Evolutionary conservation across 2,888 invertebrate genomes (phyloP).

Genomic region (Drosophila aldrichi): DNA sequence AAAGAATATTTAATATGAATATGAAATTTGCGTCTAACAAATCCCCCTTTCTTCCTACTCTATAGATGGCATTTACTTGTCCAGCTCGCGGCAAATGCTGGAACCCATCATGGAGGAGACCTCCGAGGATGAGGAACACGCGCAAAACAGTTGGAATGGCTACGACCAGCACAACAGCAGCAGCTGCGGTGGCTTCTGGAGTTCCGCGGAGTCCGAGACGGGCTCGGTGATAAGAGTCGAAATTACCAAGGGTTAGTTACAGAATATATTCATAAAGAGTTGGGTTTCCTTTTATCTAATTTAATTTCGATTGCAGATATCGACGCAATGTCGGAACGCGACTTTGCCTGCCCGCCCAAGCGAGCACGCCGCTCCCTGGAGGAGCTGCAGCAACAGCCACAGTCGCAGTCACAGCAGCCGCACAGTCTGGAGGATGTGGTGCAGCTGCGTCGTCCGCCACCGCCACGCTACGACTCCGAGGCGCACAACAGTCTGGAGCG

Average conservation of each 20-base stretch:
- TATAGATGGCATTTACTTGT: slow-evolving; percentile 83
- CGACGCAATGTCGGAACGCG: slow-evolving; percentile 88
- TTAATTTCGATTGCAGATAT: slow-evolving; percentile 70
- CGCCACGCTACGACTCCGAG: slow-evolving; percentile 62
- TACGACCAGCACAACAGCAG: slow-evolving; percentile 66
- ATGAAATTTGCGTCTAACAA: neutral
- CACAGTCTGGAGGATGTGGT: slow-evolving; percentile 71
- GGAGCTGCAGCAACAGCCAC: slow-evolving; percentile 38
- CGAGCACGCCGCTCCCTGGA: slow-evolving; percentile 88
- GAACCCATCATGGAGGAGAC: slow-evolving; percentile 96
- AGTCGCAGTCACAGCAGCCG: slow-evolving; percentile 37
- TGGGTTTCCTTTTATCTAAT: no score
- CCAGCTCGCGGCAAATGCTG: slow-evolving; percentile 86
- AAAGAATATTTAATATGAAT: neutral
- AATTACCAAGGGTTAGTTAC: slow-evolving; percentile 83
- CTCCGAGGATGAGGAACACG: slow-evolving; percentile 89
- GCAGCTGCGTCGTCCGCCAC: slow-evolving; percentile 63
- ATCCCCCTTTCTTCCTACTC: neutral
- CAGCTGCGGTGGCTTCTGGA: slow-evolving; percentile 79
- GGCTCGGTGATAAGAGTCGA: slow-evolving; percentile 92
- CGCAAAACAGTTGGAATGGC: slow-evolving; percentile 82
- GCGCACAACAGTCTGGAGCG: slow-evolving; percentile 77
- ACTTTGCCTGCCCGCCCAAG: slow-evolving; percentile 91
- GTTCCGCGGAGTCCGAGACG: slow-evolving; percentile 91
- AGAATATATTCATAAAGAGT: neutral